A percentile compares a stretch with the other conserved stretches of the same genome.
Evolutionary conservation across 2,888 invertebrate genomes (phyloP).

Genomic region (Caradrina kadenii): DNA sequence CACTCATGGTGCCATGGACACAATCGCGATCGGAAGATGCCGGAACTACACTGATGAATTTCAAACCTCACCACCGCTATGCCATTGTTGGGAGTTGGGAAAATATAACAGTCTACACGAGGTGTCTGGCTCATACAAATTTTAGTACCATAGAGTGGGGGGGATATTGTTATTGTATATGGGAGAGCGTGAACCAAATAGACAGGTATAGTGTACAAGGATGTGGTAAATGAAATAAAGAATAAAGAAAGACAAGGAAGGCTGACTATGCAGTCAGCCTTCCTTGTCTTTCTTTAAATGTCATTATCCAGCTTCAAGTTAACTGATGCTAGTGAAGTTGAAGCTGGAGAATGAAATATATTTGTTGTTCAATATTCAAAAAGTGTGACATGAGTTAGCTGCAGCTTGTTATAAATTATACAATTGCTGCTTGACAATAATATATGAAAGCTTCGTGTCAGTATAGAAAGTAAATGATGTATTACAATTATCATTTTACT

Average conservation of each 20-base stretch:
- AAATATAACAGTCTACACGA: slow-evolving; percentile 47
- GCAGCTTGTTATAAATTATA: neutral
- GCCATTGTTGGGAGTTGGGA: slow-evolving; percentile 57
- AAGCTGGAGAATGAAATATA: too few species aligned
- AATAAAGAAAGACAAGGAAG: neutral
- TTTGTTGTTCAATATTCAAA: too few species aligned
- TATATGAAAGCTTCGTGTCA: neutral
- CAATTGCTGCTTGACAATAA: neutral
- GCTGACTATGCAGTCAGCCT: neutral
- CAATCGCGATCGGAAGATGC: slow-evolving; percentile 72
- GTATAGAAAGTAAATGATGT: too few species aligned
- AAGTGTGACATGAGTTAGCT: neutral
- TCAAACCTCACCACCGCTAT: slow-evolving; percentile 60
- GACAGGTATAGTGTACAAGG: neutral
- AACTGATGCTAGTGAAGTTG: too few species aligned
- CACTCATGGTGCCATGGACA: slow-evolving; percentile 70
- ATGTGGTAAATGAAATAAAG: neutral
- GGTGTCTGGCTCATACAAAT: slow-evolving; percentile 51
- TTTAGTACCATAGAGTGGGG: slow-evolving; percentile 12
- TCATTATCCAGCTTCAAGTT: too few species aligned
- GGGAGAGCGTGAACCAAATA: neutral
- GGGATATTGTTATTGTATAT: slow-evolving; percentile 12
- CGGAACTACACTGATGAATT: slow-evolving; percentile 73
- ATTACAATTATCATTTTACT: too few species aligned
- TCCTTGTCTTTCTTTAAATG: too few species aligned